phyloP scores from a whole-genome alignment of 2,888 invertebrate species.

The Drosophila suboccidentalis region DNA sequence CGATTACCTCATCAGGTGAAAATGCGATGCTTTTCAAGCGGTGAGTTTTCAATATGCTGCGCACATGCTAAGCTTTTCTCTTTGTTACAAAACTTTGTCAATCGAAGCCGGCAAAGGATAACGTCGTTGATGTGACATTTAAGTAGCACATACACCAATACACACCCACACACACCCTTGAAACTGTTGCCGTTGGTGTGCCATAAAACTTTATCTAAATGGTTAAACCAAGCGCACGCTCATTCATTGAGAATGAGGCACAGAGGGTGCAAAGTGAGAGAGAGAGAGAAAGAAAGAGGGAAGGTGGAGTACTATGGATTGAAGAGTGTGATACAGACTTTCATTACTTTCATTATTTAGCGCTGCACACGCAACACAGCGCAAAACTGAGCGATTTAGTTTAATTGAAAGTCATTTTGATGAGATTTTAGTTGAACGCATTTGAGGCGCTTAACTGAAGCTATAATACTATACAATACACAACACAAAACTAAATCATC shows the following conservation, averaged over 20 bases:
- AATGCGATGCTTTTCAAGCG: slow-evolving; percentile 55
- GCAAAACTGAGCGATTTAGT: slow-evolving; percentile 69
- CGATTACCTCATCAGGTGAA: slow-evolving; percentile 77
- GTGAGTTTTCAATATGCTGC: slow-evolving; percentile 67
- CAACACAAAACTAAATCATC: slow-evolving; percentile 11
- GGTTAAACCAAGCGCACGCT: slow-evolving; percentile 71
- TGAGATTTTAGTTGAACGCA: slow-evolving; percentile 68
- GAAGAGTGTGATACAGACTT: slow-evolving; percentile 44
- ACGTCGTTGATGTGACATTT: slow-evolving; percentile 60
- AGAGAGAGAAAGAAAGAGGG: no score
- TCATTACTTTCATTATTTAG: slow-evolving; percentile 75
- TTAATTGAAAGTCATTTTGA: slow-evolving; percentile 75
- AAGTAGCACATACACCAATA: slow-evolving; percentile 38
- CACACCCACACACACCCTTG: slow-evolving; percentile 31
- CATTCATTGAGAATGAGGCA: slow-evolving; percentile 40
- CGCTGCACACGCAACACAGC: slow-evolving; percentile 49
- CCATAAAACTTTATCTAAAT: slow-evolving; percentile 79
- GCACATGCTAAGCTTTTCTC: slow-evolving; percentile 60
- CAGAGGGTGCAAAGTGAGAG: background rate
- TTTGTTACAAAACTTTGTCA: slow-evolving; percentile 67
- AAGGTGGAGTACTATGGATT: slow-evolving; percentile 5
- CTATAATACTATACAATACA: background rate
- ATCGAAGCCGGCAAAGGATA: slow-evolving; percentile 63
- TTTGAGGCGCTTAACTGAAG: slow-evolving; percentile 42
- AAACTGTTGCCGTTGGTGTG: slow-evolving; percentile 67